phyloP scores from a whole-genome alignment of 1,140 invertebrate species.

The Cydia amplana region DNA sequence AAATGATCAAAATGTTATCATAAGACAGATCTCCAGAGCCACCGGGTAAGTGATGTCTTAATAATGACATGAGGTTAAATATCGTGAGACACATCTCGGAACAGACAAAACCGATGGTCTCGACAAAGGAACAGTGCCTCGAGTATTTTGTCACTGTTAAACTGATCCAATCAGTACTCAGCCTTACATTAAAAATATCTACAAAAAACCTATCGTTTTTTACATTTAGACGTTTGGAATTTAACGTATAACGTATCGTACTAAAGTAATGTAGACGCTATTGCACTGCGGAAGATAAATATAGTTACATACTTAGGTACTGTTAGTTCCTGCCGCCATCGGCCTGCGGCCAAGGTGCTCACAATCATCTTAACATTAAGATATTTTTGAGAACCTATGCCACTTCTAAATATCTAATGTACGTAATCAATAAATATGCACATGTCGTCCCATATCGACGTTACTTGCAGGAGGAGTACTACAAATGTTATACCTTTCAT shows the following conservation, averaged over 20 bases:
- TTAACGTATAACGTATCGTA: neutral
- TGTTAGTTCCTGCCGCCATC: too few relatives aligned
- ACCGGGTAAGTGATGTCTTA: slow-evolving; percentile 78
- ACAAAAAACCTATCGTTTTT: slow-evolving; percentile 51
- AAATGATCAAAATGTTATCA: slow-evolving; percentile 71
- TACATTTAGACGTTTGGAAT: neutral
- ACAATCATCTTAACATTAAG: too few relatives aligned
- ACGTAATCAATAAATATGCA: too few relatives aligned
- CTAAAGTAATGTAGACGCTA: neutral
- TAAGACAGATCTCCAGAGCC: slow-evolving; percentile 64
- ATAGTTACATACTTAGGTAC: too few relatives aligned
- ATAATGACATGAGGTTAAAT: slow-evolving; percentile 75
- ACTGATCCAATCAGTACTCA: slow-evolving; percentile 69
- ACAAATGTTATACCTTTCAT: too few relatives aligned
- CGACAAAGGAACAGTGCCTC: slow-evolving; percentile 67
- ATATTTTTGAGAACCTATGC: too few relatives aligned
- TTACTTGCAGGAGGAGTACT: too few relatives aligned
- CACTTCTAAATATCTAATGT: too few relatives aligned
- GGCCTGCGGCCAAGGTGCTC: too few relatives aligned
- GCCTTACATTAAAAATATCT: slow-evolving; percentile 42
- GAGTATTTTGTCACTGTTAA: slow-evolving; percentile 76
- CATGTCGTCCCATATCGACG: too few relatives aligned
- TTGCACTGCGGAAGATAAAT: too few relatives aligned
- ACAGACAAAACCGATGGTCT: slow-evolving; percentile 57
- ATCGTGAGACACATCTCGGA: slow-evolving; percentile 70